phyloP scores from a whole-genome alignment of 2,113 vertebrate genomes.

The Mustela nigripes region DNA sequence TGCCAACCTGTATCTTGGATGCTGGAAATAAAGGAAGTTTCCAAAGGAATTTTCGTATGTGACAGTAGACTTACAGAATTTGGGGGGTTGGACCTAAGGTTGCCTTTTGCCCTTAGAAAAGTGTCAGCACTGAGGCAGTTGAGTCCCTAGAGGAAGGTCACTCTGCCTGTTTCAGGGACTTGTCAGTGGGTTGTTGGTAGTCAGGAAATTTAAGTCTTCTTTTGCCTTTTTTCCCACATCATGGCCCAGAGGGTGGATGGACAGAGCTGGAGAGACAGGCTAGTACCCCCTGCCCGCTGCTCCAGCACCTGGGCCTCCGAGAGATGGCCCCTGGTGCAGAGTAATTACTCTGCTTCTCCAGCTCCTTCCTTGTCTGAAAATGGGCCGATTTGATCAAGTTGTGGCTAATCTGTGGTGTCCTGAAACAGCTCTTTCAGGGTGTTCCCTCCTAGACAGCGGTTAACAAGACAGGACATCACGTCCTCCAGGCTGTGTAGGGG shows the following conservation, averaged over 20 bases:
- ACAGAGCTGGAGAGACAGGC: not conserved
- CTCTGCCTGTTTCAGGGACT: not conserved
- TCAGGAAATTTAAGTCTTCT: not conserved
- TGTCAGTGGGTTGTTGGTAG: not conserved
- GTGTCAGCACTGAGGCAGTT: not conserved
- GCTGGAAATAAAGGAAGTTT: too few relatives aligned
- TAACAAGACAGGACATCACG: not conserved
- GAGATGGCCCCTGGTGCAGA: not conserved
- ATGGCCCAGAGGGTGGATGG: not conserved
- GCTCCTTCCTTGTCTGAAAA: not conserved
- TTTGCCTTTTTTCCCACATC: not conserved
- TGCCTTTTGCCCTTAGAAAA: not conserved
- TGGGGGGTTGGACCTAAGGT: not conserved
- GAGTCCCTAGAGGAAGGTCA: not conserved
- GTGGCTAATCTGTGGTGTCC: not conserved
- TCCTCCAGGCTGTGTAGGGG: not conserved
- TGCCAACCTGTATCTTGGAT: too few relatives aligned
- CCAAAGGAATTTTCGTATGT: too few relatives aligned
- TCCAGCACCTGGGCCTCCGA: not conserved
- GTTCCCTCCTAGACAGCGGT: not conserved
- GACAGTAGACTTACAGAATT: too few relatives aligned
- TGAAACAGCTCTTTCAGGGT: too few relatives aligned
- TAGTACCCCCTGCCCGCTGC: fast-evolving
- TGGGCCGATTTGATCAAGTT: not conserved
- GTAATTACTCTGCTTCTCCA: too few relatives aligned